Evolutionary conservation across 2,113 vertebrate genomes (phyloP).

Genomic region (Planiliza haematocheilus): DNA sequence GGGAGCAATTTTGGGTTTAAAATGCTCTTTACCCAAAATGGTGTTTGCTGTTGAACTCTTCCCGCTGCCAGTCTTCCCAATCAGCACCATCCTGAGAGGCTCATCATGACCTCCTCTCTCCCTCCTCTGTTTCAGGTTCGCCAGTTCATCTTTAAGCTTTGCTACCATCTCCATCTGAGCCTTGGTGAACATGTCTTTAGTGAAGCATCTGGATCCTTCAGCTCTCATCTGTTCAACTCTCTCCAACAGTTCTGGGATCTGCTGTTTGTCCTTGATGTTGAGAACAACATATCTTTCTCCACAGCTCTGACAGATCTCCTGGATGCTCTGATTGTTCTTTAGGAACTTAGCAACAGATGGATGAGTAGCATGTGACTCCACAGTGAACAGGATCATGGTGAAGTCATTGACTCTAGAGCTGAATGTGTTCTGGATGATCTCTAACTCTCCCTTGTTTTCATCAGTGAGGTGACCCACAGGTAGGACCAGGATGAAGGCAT

Average conservation of each 20-base stretch:
- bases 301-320: background rate
- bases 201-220: constrained; percentile 4
- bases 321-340: fast-evolving
- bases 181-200: constrained; percentile 9
- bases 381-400: constrained; percentile 3
- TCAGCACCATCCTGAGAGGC: constrained; percentile 22
- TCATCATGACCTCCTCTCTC: background rate
- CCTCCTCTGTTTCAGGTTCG: background rate
- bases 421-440: background rate
- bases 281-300: constrained; percentile 6
- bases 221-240: background rate
- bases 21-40: constrained; percentile 7
- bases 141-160: background rate
- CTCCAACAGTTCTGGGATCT: constrained; percentile 20
- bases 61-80: constrained; percentile 36
- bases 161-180: background rate
- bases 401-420: background rate
- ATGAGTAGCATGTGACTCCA: background rate
- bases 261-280: constrained; percentile 7
- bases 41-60: constrained; percentile 52
- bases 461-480: too few relatives aligned
- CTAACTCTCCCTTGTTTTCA: too few relatives aligned
- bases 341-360: fast-evolving
- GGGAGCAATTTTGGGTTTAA: background rate
- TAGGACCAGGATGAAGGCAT: too few relatives aligned